A percentile compares a stretch with the other conserved stretches of the same genome.
phyloP scores from a whole-genome alignment of 2,113 vertebrate genomes.

The Cynoglossus semilaevis region DNA sequence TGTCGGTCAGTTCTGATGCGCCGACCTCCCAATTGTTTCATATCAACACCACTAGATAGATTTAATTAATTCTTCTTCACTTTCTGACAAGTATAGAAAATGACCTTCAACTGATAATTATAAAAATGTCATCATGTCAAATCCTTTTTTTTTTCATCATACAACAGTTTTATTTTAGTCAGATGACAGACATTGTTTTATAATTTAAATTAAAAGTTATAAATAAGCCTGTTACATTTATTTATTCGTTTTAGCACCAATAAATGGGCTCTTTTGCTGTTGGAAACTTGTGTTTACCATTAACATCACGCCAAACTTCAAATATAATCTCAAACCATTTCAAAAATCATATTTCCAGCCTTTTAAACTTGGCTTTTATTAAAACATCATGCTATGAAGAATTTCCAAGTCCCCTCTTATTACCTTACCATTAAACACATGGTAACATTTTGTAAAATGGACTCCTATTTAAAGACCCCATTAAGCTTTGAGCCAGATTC shows the following conservation, averaged over 20 bases:
- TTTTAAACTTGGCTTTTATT: constrained; percentile 47
- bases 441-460: constrained; percentile 77
- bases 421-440: constrained; percentile 76
- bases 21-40: too few species aligned
- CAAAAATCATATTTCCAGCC: constrained; percentile 34
- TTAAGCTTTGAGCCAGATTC: constrained; percentile 64
- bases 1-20: too few species aligned
- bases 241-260: too few species aligned
- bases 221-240: too few species aligned
- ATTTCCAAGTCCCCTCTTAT: constrained; percentile 73
- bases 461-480: constrained; percentile 78
- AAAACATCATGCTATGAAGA: constrained; percentile 62
- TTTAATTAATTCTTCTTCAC: constrained; percentile 53
- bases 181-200: too few species aligned
- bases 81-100: constrained; percentile 51
- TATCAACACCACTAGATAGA: constrained; percentile 39
- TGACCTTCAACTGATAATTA: constrained; percentile 41
- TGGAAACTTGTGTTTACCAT: too few species aligned
- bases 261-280: too few species aligned
- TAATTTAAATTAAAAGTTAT: too few species aligned
- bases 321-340: too few species aligned
- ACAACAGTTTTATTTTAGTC: constrained; percentile 20
- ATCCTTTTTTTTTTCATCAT: too few species aligned
- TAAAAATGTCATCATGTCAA: constrained; percentile 40
- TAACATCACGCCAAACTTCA: too few species aligned